Base-by-base conservation (phyloP, 2,113 vertebrate genomes). In the Gallinago media region DNA sequence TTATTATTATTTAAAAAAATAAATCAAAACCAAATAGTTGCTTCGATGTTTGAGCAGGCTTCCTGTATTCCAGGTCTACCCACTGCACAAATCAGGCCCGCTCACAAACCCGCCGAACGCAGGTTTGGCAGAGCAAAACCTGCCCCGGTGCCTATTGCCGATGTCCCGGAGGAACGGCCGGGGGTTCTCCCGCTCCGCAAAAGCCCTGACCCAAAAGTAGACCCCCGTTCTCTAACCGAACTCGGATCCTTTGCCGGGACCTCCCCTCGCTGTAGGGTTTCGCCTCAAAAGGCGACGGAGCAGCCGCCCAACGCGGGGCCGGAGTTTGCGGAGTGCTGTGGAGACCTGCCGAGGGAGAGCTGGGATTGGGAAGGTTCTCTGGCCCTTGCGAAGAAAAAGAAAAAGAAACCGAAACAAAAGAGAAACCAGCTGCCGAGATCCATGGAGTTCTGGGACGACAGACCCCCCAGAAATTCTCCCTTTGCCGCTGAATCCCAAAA, bases 31-130 rank as follows among this genome's bases (percentile, higher is more conserved):
- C 59, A 46, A 85, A 12, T 55, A 44, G 93, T n/a, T 27, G 49
- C 95, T 85, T 91, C 38, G 83, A 96, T 97, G 95, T 97, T 98
- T 98, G 97, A 97, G 98, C 96, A 84, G 96, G 88, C 97, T 98
- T 98, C 97, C 94, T 98, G 88, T 98, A 75, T 98, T 98, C 95
- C 98, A 98, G 97, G 98, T 98, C 70, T 84, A 56, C 89, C 91
- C 91, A 63, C 78, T 87, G 89, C 95, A 84, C 97, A 97, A 95
- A 58, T 96, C 77, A 98, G 89, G 96, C 97, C 95, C 78, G 93
- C 59, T 92, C 92, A 84, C 97, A 97, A 97, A 97, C 15, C 97
- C 12, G 91, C 95, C 61, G 98, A 95, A 46, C 89, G 70, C 75
- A 96, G 96, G 96, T 91, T 88, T 66, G 71, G 96, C 85, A 94